Evolutionary conservation across 2,113 vertebrate genomes (phyloP), one percentile per base, ranked within the genome.

Genomic region (Cheilinus undulatus): DNA sequence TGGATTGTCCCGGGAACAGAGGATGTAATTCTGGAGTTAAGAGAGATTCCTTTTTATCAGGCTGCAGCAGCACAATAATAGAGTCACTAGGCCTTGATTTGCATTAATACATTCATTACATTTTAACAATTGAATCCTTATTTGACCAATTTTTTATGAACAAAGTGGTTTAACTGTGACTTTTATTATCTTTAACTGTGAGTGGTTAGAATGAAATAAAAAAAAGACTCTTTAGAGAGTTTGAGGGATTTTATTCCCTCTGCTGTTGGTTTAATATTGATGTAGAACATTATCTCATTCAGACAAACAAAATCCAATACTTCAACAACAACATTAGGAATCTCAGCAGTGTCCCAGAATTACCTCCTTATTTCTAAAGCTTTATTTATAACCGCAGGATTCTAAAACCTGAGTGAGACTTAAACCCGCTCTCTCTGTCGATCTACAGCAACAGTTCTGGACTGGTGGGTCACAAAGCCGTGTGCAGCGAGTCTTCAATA

Each of bases 1-100:
- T 80, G 63, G 76, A 88, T 82, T 68, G 59, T 85, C 71, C 65
- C 40, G 34, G 20, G 32, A 85, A 75, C 23, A 66, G 61, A 69
- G 76, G 80, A 76, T 73, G 63, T 48, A 69, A 74, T 78, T 80
- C 50, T 69, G 28, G 70, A 79, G 67, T 78, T 65, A 70, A 88
- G 76, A 32, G 45, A 76, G 48, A 76, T 81, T 51, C 60, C 27
- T 72, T 78, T 77, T 78, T 78, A 76, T 76, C 67, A 58, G 68
- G 40, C 73, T 24, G 19, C 68, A 46, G 60, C 30, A 15, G 54
- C 69, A 73, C 46, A 81, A 78, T 86, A 82, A 79, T 60, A 38
- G 58, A 84, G 45, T 73, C 20, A 2, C 26, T 0, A 7, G 23
- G 48, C 38, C 36, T 28, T 43, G 34, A 64, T 73, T 84, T 79